A percentile compares a stretch with the other conserved stretches of the same genome.
These are phyloP conservation scores for Ormyrus thymus DNA, from an alignment of 2,888 invertebrate species.

Conservation along the genomic window DNA sequence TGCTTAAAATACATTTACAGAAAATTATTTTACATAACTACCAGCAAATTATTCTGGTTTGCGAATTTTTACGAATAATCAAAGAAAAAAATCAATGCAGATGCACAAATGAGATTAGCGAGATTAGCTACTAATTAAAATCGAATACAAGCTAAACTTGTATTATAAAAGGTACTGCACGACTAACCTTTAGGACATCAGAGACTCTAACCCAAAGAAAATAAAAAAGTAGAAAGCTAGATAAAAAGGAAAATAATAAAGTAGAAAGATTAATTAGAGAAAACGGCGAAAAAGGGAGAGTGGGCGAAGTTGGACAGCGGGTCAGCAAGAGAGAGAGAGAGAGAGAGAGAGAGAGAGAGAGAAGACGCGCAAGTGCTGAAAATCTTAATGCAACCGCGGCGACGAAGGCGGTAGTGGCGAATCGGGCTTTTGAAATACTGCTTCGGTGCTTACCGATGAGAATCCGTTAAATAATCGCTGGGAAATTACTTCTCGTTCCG, in stretches of 20 bases:
- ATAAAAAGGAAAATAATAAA: neutral
- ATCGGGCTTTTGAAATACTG: slow-evolving; percentile 46
- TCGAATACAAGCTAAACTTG: too few relatives aligned
- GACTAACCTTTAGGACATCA: too few relatives aligned
- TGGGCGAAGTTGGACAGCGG: neutral
- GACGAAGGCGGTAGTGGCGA: neutral
- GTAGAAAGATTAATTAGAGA: slow-evolving; percentile 44
- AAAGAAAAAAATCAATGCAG: neutral
- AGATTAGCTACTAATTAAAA: slow-evolving; percentile 42
- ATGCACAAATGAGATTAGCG: slow-evolving; percentile 29
- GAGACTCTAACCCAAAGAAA: too few relatives aligned
- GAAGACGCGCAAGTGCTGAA: slow-evolving; percentile 15
- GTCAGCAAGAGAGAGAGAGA: too few relatives aligned
- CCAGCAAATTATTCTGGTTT: too few relatives aligned
- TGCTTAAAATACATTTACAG: too few relatives aligned
- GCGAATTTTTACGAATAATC: too few relatives aligned
- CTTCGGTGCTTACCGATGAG: slow-evolving; percentile 43
- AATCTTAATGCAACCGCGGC: slow-evolving; percentile 44
- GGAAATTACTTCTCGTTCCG: slow-evolving; percentile 44
- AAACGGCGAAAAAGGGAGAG: neutral
- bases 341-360: neutral
- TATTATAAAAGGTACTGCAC: too few relatives aligned
- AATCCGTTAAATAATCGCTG: slow-evolving; percentile 50
- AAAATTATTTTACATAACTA: too few relatives aligned
- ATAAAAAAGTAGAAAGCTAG: too few relatives aligned